These are phyloP conservation scores for Ariopsis seemanni DNA, from an alignment of 2,113 vertebrate genomes.

Conservation along the genomic window DNA sequence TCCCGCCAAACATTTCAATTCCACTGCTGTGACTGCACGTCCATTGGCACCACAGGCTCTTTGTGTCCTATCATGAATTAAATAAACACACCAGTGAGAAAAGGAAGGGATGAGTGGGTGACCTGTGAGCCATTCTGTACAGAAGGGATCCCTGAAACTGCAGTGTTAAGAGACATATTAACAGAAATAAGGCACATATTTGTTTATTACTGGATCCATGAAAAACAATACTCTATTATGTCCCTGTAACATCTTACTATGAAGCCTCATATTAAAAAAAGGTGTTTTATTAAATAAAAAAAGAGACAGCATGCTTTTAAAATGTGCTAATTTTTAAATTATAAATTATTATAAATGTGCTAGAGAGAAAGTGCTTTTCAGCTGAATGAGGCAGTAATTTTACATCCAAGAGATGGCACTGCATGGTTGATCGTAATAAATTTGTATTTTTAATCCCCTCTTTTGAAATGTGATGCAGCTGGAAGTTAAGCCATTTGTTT, in stretches of 20 bases:
- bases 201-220: neutral
- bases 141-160: neutral
- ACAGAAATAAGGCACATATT: neutral
- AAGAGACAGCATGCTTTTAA: neutral
- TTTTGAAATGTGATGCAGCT: slow-evolving; percentile 27
- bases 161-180: neutral
- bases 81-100: slow-evolving; percentile 44
- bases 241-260: neutral
- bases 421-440: slow-evolving; percentile 27
- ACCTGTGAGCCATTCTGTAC: slow-evolving; percentile 6
- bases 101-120: slow-evolving; percentile 30
- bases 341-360: too few relatives aligned
- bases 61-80: slow-evolving; percentile 52
- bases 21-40: slow-evolving; percentile 39
- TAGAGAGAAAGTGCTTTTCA: neutral
- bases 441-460: slow-evolving; percentile 19
- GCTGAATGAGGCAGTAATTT: neutral
- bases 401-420: neutral
- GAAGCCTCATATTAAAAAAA: neutral
- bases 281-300: neutral
- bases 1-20: slow-evolving; percentile 53
- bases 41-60: slow-evolving; percentile 28
- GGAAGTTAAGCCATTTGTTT: slow-evolving; percentile 43
- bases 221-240: neutral
- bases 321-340: neutral